A percentile compares a stretch with the other conserved stretches of the same genome.
Conservation (phyloP, 1,140 invertebrate genomes). For the Bombus waltoni region DNA sequence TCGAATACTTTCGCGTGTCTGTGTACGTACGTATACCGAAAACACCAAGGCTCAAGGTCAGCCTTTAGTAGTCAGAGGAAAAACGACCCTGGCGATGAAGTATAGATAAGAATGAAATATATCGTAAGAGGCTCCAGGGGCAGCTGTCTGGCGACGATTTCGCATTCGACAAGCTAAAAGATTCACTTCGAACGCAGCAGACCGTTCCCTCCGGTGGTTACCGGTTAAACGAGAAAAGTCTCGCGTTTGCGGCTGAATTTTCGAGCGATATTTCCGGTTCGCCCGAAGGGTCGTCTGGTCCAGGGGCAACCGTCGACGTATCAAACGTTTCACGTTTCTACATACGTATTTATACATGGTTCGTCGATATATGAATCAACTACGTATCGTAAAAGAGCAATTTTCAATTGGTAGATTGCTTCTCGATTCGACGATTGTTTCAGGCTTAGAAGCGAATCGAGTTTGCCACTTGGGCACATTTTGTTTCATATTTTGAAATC, state of each 20-base stretch:
- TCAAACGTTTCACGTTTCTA: background rate
- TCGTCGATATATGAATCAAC: no score
- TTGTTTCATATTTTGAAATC: background rate
- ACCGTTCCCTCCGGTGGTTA: slow-evolving; percentile 33
- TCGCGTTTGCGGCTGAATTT: slow-evolving; percentile 44
- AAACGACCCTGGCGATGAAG: background rate
- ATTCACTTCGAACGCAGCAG: slow-evolving; percentile 22
- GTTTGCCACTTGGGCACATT: background rate
- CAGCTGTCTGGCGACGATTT: slow-evolving; percentile 9
- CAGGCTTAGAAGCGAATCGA: no score
- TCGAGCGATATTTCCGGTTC: slow-evolving; percentile 45
- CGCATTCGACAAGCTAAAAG: slow-evolving; percentile 20
- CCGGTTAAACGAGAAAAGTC: slow-evolving; percentile 36
- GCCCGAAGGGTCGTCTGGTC: slow-evolving; percentile 45
- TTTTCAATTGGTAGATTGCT: background rate
- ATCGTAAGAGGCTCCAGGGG: background rate
- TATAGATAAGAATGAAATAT: slow-evolving; percentile 18
- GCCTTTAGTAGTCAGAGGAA: background rate
- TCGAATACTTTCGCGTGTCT: no score
- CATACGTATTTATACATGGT: background rate
- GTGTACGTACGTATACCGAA: no score
- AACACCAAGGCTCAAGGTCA: no score
- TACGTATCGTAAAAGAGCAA: background rate
- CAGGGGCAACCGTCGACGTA: slow-evolving; percentile 41
- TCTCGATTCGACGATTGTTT: background rate